These are phyloP conservation scores for Pocillopora damicornis DNA, from an alignment of 64 coral and sea anemone genomes.

Conservation along the genomic window DNA sequence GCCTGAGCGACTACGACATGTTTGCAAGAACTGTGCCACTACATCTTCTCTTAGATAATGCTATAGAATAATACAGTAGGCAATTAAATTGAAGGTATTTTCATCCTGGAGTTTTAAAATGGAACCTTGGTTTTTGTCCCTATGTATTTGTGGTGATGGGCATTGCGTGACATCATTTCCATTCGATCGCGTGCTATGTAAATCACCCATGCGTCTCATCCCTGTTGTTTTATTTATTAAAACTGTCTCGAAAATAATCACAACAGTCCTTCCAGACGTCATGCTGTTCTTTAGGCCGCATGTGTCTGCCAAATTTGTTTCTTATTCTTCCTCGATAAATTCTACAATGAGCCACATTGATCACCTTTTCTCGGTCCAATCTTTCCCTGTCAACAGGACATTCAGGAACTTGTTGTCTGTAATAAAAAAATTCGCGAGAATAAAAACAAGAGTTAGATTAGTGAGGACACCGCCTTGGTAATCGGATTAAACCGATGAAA, in stretches of 20 bases:
- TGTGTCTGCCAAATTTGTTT: not conserved
- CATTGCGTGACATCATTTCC: not conserved
- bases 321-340: not conserved
- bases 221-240: conserved; percentile 36
- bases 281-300: not conserved
- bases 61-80: no score
- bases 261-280: not conserved
- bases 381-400: conserved; percentile 20
- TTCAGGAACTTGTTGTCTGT: conserved; percentile 13
- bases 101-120: no score
- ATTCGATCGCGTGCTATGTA: not conserved
- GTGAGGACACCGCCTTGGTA: not conserved
- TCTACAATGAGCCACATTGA: not conserved
- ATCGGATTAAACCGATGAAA: not conserved
- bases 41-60: no score
- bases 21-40: no score
- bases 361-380: conserved; percentile 44
- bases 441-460: not conserved
- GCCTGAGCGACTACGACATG: no score
- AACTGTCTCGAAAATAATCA: conserved; percentile 10
- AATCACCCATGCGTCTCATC: not conserved
- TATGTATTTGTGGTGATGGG: no score
- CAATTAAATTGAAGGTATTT: no score
- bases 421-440: not conserved
- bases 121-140: no score